Base-by-base conservation (phyloP, 2,113 vertebrate species). In the Ia io region DNA sequence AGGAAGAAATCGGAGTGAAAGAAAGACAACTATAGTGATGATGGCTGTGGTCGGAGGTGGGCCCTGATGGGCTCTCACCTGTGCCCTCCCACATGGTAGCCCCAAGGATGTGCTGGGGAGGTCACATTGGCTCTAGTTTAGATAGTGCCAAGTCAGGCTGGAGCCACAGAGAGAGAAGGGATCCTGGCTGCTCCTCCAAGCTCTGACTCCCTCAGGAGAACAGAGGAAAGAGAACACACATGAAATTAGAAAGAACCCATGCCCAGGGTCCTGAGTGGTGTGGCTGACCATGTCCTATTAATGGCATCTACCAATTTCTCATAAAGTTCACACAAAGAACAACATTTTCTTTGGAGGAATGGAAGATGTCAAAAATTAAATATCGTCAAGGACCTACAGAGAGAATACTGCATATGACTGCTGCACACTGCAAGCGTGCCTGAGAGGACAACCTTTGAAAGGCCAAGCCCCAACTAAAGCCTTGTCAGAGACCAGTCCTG, bases 81-180 rank as follows among this genome's bases (percentile, higher is more conserved):
- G 56, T 9, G 28, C 70, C 49, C 70, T 35, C 8, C 65, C 40
- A 3, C 25, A 4, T 5, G 5, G 78, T 44, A 30, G 37, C 71
- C 51, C 9, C 67, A 6, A 37, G 83, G 17, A 28, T 0, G 0
- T 9, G 3, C 32, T 3, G 4, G 8, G 23, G 17, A 70, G 42
- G 22, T 70, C 22, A 44, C 28, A 6, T 0, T 5, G 2, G 22
- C 3, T 13, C 47, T 30, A 3, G 83, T 1, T 5, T 0, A 6
- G 12, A 28, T 13, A 32, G 44, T 14, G 56, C 30, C 30, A 73
- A 32, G 71, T 25, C 65, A 88, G 78, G 42, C 56, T 16, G 9
- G 14, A 76, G 28, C 6, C 6, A 3, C 35, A 3, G 12, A 51
- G 22, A 30, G 16, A 74, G 61, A 14, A 56, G 40, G 69, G n/a